A percentile compares a stretch with the other conserved stretches of the same genome.
phyloP scores from a whole-genome alignment of 2,888 invertebrate species.

The Drosophila rellima region DNA sequence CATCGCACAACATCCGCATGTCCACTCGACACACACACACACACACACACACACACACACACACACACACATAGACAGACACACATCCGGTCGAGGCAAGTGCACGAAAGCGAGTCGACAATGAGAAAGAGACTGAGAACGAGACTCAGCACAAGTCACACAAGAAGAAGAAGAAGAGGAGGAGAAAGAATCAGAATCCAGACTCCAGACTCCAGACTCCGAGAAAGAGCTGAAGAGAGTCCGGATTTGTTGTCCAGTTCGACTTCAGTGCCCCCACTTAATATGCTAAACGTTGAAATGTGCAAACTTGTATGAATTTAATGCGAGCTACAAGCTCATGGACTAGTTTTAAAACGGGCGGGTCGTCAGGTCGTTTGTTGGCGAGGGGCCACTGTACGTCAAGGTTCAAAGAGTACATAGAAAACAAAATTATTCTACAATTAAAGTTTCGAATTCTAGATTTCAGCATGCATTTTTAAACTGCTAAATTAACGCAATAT shows the following conservation, averaged over 20 bases:
- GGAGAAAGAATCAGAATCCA: no score
- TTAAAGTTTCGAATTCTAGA: no score
- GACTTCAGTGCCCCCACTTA: slow-evolving; percentile 54
- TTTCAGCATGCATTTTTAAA: no score
- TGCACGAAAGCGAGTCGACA: slow-evolving; percentile 62
- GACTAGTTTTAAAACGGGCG: neutral
- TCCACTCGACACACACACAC: slow-evolving; percentile 37
- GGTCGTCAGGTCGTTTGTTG: neutral
- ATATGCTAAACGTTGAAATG: slow-evolving; percentile 72
- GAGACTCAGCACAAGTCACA: slow-evolving; percentile 16
- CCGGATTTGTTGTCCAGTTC: slow-evolving; percentile 45
- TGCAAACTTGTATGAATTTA: slow-evolving; percentile 57
- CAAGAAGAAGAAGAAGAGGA: slow-evolving; percentile 3
- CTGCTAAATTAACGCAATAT: no score
- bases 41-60: slow-evolving; percentile 17
- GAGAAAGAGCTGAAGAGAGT: slow-evolving; percentile 18
- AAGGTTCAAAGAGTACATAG: slow-evolving; percentile 9
- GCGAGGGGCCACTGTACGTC: slow-evolving; percentile 2
- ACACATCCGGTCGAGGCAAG: slow-evolving; percentile 43
- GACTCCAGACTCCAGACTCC: no score
- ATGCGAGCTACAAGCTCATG: slow-evolving; percentile 34
- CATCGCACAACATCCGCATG: slow-evolving; percentile 75
- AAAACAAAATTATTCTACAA: no score
- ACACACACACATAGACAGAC: slow-evolving; percentile 12
- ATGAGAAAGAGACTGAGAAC: slow-evolving; percentile 9